Evolutionary conservation across 2,113 vertebrate species (phyloP).

Genomic region (Gavia stellata): DNA sequence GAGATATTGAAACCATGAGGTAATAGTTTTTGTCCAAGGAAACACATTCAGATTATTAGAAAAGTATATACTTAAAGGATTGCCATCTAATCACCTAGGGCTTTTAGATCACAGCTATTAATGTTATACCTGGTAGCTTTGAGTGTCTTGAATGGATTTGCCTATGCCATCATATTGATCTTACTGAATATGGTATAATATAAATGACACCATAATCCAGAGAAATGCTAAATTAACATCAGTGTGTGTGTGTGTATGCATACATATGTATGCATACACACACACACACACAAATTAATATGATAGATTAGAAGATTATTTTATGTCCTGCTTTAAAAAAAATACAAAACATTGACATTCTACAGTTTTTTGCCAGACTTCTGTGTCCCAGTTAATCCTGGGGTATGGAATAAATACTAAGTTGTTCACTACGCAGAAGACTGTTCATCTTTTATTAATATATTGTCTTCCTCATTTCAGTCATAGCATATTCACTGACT

Average conservation of each 20-base stretch:
- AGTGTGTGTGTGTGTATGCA: accelerated
- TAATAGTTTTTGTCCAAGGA: neutral
- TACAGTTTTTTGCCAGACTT: neutral
- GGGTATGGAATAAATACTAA: neutral
- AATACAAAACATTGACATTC: neutral
- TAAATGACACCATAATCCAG: neutral
- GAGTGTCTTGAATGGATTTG: neutral
- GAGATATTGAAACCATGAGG: neutral
- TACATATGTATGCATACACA: neutral
- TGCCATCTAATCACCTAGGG: accelerated
- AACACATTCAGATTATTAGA: neutral
- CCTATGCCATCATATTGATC: neutral
- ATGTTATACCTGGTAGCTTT: neutral
- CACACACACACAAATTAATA: neutral
- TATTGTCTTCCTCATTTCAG: neutral
- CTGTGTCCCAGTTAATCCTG: neutral
- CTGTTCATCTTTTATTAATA: neutral
- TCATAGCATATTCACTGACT: neutral
- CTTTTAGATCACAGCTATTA: neutral
- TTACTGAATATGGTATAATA: neutral
- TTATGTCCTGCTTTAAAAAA: neutral
- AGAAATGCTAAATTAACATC: neutral
- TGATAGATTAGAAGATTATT: neutral
- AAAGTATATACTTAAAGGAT: neutral
- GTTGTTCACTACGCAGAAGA: neutral